Percentiles rank a stretch among this genome's conserved stretches.
These are phyloP conservation scores for Conus ventricosus DNA, from an alignment of 1,140 invertebrate species.

Conservation along the genomic window DNA sequence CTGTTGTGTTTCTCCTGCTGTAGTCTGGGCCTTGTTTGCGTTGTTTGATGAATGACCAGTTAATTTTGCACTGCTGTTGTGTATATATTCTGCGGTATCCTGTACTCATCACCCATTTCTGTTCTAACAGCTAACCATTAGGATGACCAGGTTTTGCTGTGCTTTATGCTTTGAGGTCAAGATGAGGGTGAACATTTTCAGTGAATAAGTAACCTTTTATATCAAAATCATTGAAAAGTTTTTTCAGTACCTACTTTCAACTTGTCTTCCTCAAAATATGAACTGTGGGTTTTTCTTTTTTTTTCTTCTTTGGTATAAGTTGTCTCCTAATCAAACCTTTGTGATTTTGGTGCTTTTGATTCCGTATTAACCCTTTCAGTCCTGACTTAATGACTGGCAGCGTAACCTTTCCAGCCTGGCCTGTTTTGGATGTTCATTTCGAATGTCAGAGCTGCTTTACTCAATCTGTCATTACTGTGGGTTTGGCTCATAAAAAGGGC, in stretches of 20 bases:
- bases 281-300: neutral
- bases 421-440: too few species aligned
- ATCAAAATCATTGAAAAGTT: too few species aligned
- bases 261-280: neutral
- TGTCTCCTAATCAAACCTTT: neutral
- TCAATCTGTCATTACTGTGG: too few species aligned
- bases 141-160: neutral
- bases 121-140: neutral
- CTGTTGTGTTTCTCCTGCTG: constrained; percentile 29
- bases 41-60: neutral
- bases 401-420: neutral
- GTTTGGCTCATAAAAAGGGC: too few species aligned
- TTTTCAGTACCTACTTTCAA: neutral
- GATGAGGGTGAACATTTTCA: neutral
- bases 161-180: neutral
- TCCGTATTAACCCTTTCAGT: neutral
- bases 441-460: too few species aligned
- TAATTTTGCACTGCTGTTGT: constrained; percentile 1
- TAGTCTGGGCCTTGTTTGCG: neutral
- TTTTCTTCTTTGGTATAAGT: neutral
- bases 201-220: neutral
- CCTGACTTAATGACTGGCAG: neutral
- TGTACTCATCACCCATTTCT: neutral
- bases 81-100: neutral
- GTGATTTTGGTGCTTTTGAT: neutral